Evolutionary conservation across 2,113 vertebrate species (phyloP).

Genomic region (Eublepharis macularius): DNA sequence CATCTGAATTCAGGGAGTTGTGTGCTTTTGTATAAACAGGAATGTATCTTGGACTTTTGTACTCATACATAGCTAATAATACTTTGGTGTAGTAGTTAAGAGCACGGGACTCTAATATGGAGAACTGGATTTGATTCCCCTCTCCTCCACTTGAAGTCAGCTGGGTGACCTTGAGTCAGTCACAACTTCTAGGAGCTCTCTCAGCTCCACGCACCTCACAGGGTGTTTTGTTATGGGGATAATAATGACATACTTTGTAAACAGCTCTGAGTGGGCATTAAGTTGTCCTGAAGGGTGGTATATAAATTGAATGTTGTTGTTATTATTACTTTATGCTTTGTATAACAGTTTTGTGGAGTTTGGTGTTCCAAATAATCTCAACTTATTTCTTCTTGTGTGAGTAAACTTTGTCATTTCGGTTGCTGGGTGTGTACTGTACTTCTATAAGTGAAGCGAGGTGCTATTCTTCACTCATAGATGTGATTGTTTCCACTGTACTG

Average conservation of each 20-base stretch:
- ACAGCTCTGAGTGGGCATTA: too few relatives aligned
- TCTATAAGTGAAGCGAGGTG: neutral
- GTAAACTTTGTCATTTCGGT: neutral
- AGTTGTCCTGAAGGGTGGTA: too few relatives aligned
- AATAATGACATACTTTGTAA: too few relatives aligned
- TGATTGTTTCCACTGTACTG: neutral
- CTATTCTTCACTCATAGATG: neutral
- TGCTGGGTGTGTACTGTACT: neutral
- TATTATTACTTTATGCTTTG: too few relatives aligned
- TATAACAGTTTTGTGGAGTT: neutral
- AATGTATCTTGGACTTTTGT: slow-evolving; percentile 10
- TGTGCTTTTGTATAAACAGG: neutral
- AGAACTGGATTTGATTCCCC: too few relatives aligned
- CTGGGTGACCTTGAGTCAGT: too few relatives aligned
- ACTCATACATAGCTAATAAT: slow-evolving; percentile 11
- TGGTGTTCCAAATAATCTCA: neutral
- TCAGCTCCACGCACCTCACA: too few relatives aligned
- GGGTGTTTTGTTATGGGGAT: too few relatives aligned
- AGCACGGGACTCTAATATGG: too few relatives aligned
- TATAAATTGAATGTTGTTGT: too few relatives aligned
- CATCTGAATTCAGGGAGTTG: slow-evolving; percentile 20
- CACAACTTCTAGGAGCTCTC: too few relatives aligned
- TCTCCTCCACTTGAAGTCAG: too few relatives aligned
- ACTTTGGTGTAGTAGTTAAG: neutral
- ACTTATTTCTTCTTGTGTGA: neutral